A percentile compares a stretch with the other conserved stretches of the same genome.
These are phyloP conservation scores for Myrmecobius fasciatus DNA, from an alignment of 2,113 vertebrate genomes.

Conservation along the genomic window DNA sequence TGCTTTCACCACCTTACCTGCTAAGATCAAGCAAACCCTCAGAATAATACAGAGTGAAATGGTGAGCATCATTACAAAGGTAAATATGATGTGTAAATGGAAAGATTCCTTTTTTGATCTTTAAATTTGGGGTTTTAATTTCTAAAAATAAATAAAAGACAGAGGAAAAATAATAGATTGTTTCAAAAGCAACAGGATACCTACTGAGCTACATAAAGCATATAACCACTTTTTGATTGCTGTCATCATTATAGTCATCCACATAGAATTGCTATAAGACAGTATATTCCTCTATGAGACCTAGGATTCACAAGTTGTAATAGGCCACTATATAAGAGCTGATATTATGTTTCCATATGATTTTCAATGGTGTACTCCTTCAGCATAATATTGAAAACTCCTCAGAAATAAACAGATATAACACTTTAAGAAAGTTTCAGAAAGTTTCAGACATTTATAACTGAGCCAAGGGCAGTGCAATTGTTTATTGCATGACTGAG, in stretches of 20 bases:
- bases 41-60: not conserved
- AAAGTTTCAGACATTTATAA: not conserved
- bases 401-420: not conserved
- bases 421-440: not conserved
- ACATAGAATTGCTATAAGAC: not conserved
- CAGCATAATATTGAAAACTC: not conserved
- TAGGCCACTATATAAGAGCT: not conserved
- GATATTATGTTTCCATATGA: not conserved
- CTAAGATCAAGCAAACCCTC: conserved; percentile 4
- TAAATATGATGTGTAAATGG: not conserved
- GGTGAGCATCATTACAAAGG: not conserved
- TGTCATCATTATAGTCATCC: not conserved
- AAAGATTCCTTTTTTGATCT: not conserved
- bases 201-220: not conserved
- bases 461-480: not conserved
- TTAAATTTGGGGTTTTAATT: not conserved
- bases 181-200: not conserved
- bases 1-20: conserved; percentile 4
- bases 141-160: not conserved
- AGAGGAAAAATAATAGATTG: not conserved
- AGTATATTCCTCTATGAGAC: not conserved
- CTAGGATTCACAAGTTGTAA: not conserved
- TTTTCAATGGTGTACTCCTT: not conserved
- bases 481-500: not conserved
- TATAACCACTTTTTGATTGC: not conserved